These are phyloP conservation scores for Siniperca obscura DNA, from an alignment of 2,797 vertebrate genomes.

Conservation along the genomic window DNA sequence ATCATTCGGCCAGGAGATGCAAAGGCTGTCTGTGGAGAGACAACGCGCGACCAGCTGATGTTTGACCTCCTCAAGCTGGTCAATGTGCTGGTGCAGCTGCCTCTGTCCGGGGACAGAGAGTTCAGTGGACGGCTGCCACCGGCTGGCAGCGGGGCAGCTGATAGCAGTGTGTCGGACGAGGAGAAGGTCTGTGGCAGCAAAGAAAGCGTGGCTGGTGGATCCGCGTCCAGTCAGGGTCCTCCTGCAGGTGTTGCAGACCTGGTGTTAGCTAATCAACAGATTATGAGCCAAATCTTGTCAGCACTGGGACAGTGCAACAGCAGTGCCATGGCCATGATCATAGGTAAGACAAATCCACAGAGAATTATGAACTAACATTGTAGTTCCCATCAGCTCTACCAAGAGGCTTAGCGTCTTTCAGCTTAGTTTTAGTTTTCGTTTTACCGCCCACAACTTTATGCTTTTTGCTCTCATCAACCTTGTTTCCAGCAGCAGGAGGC, in stretches of 20 bases:
- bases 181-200: constrained; percentile 98
- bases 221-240: constrained; percentile 86
- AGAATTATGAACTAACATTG: background rate
- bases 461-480: background rate
- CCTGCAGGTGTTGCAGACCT: constrained; percentile 94
- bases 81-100: constrained; percentile 95
- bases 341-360: constrained; percentile 86
- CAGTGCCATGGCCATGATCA: constrained; percentile 99
- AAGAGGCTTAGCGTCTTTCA: background rate
- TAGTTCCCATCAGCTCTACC: background rate
- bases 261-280: constrained; percentile 98
- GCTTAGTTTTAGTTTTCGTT: background rate
- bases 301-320: constrained; percentile 99
- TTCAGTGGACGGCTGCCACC: constrained; percentile 92
- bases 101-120: constrained; percentile 94
- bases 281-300: constrained; percentile 99
- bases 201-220: constrained; percentile 88
- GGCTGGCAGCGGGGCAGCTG: constrained; percentile 86
- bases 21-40: constrained; percentile 97
- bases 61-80: constrained; percentile 97
- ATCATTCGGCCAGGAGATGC: constrained; percentile 97
- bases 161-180: constrained; percentile 96
- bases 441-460: background rate
- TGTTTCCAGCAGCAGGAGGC: background rate
- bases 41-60: constrained; percentile 98